Conservation (phyloP, 2,797 vertebrate genomes). For the Anguilla obscura region DNA sequence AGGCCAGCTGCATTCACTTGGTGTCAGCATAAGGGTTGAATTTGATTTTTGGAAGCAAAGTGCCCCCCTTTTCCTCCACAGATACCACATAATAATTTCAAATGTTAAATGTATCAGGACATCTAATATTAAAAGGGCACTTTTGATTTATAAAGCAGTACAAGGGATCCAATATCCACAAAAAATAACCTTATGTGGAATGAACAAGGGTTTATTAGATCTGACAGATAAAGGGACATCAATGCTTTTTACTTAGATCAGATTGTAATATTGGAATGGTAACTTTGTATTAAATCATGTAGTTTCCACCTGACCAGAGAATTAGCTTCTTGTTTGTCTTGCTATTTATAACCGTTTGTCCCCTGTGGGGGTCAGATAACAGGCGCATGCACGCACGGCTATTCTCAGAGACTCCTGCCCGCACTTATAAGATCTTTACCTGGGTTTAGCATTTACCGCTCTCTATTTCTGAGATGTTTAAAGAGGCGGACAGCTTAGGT, state of each 20-base stretch:
- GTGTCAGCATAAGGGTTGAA: not conserved
- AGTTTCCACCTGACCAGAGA: not conserved
- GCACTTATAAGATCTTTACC: not conserved
- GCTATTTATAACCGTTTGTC: not conserved
- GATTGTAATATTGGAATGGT: not conserved
- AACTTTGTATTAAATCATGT: not conserved
- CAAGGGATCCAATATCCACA: not conserved
- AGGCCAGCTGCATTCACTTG: not conserved
- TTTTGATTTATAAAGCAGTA: not conserved
- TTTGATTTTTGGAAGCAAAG: not conserved
- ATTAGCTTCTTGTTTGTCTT: not conserved
- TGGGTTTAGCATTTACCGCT: not conserved
- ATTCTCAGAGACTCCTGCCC: not conserved
- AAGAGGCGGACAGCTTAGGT: not conserved
- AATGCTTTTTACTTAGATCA: not conserved
- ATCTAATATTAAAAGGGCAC: not conserved
- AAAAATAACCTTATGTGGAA: constrained; percentile 11
- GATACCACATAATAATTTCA: constrained; percentile 4
- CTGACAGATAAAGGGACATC: not conserved
- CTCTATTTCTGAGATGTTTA: not conserved
- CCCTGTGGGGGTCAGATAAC: not conserved
- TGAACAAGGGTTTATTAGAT: not conserved
- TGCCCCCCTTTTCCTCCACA: not conserved
- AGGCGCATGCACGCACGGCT: not conserved
- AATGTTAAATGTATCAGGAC: not conserved